A percentile compares a stretch with the other conserved stretches of the same genome.
phyloP scores from a whole-genome alignment of 2,113 vertebrate genomes.

The Pelvicachromis taeniatus region DNA sequence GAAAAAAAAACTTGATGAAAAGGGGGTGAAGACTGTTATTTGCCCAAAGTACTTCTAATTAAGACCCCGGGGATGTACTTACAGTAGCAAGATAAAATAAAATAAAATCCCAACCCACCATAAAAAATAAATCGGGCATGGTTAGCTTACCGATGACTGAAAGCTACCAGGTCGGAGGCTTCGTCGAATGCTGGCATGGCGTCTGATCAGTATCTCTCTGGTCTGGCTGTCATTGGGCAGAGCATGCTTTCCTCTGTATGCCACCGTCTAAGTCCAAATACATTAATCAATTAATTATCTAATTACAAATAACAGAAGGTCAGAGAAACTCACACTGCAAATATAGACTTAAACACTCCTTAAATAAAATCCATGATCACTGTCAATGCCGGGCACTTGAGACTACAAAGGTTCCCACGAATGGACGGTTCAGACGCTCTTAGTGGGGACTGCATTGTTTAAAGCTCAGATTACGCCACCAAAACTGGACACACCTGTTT shows the following conservation, averaged over 20 bases:
- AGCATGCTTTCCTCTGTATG: constrained; percentile 84
- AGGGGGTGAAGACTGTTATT: background rate
- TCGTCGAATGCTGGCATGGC: constrained; percentile 83
- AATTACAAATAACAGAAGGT: background rate
- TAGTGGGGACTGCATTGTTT: background rate
- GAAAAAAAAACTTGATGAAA: background rate
- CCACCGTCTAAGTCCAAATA: constrained; percentile 76
- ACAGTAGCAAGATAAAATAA: background rate
- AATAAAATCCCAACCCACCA: background rate
- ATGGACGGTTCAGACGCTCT: background rate
- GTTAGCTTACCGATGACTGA: constrained; percentile 70
- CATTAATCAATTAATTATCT: background rate
- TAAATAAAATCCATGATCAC: background rate
- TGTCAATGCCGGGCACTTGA: background rate
- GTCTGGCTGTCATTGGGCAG: constrained; percentile 82
- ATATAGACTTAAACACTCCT: background rate
- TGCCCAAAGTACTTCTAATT: background rate
- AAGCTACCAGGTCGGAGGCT: constrained; percentile 83
- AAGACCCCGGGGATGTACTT: background rate
- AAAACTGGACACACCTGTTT: constrained; percentile 38
- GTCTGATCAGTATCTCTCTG: constrained; percentile 91
- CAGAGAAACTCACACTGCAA: background rate
- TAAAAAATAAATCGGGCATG: background rate
- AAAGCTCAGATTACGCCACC: constrained; percentile 29
- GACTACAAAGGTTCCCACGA: background rate